Evolutionary conservation across 2,797 vertebrate species (phyloP).

Genomic region (Danio choprae): DNA sequence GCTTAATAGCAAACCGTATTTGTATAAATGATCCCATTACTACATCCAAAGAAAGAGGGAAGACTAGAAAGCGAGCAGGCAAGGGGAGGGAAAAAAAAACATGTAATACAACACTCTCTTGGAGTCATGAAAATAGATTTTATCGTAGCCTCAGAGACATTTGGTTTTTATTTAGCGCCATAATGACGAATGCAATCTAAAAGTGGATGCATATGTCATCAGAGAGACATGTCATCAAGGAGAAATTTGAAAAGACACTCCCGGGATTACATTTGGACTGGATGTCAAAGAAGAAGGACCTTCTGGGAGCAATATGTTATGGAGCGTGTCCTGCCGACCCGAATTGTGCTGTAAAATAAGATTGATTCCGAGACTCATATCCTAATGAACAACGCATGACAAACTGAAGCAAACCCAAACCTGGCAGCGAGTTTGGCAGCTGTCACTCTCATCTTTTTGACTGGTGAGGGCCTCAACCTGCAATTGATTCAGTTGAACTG

Average conservation of each 20-base stretch:
- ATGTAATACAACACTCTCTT: slow-evolving; percentile 54
- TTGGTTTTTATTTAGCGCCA: slow-evolving; percentile 66
- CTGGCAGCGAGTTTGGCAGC: slow-evolving; percentile 30
- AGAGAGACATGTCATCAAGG: slow-evolving; percentile 50
- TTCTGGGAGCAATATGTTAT: slow-evolving; percentile 46
- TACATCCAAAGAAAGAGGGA: slow-evolving; percentile 56
- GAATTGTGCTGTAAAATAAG: slow-evolving; percentile 51
- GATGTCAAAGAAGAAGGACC: slow-evolving; percentile 44
- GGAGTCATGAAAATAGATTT: slow-evolving; percentile 65
- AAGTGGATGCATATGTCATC: slow-evolving; percentile 64
- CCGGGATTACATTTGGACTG: slow-evolving; percentile 50
- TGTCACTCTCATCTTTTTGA: neutral
- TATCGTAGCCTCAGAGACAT: slow-evolving; percentile 64
- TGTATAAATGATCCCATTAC: slow-evolving; percentile 63
- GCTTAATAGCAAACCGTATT: slow-evolving; percentile 63
- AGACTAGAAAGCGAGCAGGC: slow-evolving; percentile 24
- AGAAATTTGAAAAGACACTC: slow-evolving; percentile 64
- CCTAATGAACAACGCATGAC: slow-evolving; percentile 48
- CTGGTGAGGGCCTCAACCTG: slow-evolving; percentile 25
- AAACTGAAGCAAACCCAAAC: slow-evolving; percentile 55
- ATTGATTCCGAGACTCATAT: slow-evolving; percentile 51
- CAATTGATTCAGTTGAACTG: slow-evolving; percentile 27
- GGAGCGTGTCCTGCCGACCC: slow-evolving; percentile 41
- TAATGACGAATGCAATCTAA: slow-evolving; percentile 61
- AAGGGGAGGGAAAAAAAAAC: slow-evolving; percentile 1